Evolutionary conservation across 1,140 invertebrate genomes (phyloP).

Genomic region (Leptinotarsa defecta): DNA sequence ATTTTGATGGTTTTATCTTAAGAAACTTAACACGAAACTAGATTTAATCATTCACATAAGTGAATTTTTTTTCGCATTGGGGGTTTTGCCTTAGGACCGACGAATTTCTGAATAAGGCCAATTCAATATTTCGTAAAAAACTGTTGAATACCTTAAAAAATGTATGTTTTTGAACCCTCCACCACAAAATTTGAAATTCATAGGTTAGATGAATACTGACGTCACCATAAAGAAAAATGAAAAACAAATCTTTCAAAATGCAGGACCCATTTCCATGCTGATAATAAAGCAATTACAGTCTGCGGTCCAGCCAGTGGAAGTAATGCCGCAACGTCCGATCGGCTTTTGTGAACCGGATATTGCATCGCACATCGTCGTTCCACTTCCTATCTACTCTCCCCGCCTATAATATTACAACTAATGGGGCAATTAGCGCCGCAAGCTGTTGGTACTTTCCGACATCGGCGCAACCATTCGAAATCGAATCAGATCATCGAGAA

Average conservation of each 20-base stretch:
- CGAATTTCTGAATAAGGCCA: no score
- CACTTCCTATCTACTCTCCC: slow-evolving; percentile 16
- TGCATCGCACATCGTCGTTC: slow-evolving; percentile 23
- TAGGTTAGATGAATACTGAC: no score
- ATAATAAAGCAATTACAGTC: slow-evolving; percentile 16
- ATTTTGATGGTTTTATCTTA: neutral
- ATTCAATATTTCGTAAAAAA: no score
- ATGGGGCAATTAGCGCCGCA: slow-evolving; percentile 16
- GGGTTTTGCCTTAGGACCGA: no score
- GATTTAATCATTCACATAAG: neutral
- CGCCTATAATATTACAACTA: slow-evolving; percentile 26
- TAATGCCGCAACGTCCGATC: slow-evolving; percentile 21
- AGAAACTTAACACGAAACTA: neutral
- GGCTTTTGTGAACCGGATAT: slow-evolving; percentile 30
- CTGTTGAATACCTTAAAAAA: no score
- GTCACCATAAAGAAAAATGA: no score
- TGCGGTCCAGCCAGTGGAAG: slow-evolving; percentile 18
- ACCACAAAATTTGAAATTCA: no score
- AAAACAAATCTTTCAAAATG: neutral
- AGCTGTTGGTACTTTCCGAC: slow-evolving; percentile 7
- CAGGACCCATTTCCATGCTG: neutral
- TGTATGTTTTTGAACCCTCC: no score
- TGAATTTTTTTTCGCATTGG: neutral
- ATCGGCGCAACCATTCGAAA: neutral
- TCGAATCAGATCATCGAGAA: neutral